Evolutionary conservation across 2,888 invertebrate genomes (phyloP), one percentile per base, ranked within the genome.

Genomic region (Eledona agricola): DNA sequence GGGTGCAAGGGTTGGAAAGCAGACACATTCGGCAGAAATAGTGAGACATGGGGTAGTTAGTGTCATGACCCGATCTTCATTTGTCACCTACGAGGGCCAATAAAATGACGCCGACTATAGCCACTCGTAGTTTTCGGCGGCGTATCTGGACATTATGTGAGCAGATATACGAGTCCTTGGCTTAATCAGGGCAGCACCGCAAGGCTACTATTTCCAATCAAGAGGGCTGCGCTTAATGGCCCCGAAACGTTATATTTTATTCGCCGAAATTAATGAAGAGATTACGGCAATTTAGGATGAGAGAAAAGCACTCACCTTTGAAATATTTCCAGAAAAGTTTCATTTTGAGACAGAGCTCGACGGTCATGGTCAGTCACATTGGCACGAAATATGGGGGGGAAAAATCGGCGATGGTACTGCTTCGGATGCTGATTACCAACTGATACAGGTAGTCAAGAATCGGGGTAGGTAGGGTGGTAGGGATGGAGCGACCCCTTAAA

Each of bases 21-120:
- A 3, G 32, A 43, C 23, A 20, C 43, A 12, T 40, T 20, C 29
- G 42, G n/a, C n/a, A 19, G 5, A 19, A 19, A 19, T 23, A 16
- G 15, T 5, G 45, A 10, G 3, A n/a, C n/a, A 37, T 56, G 40
- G 46, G 58, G 69, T 70, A 72, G 72, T 77, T 76, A 76, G 74
- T 74, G 77, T 77, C 77, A 74, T 69, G 76, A 77, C 76, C 77
- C 72, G 73, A 67, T 71, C 72, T 74, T 72, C 76, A 76, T 77
- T 76, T 75, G 74, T 77, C 77, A 77, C 73, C 64, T 60, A 60
- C 53, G 68, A 76, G 75, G 68, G 69, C 74, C 75, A 74, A 77
- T 77, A 77, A 77, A 77, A 76, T 75, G 73, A 76, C 74, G 70
- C 71, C 65, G 65, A 74, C 72, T 70, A 69, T 71, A 68, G 66